phyloP scores from a whole-genome alignment of 2,113 vertebrate species.

The Motacilla tschutschensis region DNA sequence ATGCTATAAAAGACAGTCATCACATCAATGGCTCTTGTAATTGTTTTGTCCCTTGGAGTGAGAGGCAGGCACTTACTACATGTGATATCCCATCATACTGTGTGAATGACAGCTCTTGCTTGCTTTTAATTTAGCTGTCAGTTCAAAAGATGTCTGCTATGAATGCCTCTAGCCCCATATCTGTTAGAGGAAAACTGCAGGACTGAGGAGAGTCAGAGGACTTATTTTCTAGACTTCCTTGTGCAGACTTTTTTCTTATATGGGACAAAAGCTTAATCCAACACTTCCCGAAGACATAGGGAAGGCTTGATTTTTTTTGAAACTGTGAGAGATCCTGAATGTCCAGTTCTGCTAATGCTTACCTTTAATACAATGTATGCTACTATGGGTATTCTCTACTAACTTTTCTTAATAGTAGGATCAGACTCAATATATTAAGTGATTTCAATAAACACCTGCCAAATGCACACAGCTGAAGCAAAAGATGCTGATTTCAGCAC shows the following conservation, averaged over 20 bases:
- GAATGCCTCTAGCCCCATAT: slow-evolving; percentile 28
- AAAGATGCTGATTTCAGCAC: not conserved
- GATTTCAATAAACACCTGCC: not conserved
- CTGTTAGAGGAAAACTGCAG: slow-evolving; percentile 11
- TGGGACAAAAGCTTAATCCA: not conserved
- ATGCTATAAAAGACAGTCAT: slow-evolving; percentile 56
- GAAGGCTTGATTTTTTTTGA: not conserved
- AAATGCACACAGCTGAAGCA: not conserved
- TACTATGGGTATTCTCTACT: not conserved
- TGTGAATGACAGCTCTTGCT: slow-evolving; percentile 52
- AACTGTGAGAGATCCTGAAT: not conserved
- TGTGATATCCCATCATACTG: slow-evolving; percentile 53
- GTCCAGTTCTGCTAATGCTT: not conserved
- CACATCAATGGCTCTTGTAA: slow-evolving; percentile 54
- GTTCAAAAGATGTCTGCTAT: slow-evolving; percentile 49
- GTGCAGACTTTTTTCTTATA: not conserved
- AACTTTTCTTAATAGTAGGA: not conserved
- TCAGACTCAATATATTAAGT: not conserved
- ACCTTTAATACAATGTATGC: not conserved
- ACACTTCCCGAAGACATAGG: not conserved
- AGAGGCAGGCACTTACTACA: slow-evolving; percentile 61
- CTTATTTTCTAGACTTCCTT: not conserved
- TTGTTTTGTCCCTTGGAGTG: slow-evolving; percentile 63
- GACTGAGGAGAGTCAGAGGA: slow-evolving; percentile 1
- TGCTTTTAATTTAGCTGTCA: slow-evolving; percentile 58